Conservation (phyloP, 2,888 invertebrate genomes). For the Prosopocoilus inquinatus region DNA sequence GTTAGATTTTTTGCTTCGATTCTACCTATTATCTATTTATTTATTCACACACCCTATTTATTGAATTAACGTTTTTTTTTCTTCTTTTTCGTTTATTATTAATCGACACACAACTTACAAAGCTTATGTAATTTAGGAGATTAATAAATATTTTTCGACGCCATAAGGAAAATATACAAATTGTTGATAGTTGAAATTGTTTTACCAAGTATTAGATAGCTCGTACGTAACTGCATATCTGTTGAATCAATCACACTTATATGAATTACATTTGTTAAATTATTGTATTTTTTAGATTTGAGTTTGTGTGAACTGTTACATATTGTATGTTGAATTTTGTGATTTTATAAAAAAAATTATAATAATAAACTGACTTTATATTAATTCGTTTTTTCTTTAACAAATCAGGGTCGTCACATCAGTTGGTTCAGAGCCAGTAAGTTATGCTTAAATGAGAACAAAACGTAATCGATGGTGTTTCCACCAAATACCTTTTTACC, state of each 20-base stretch:
- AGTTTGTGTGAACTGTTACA: slow-evolving; percentile 50
- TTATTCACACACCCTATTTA: slow-evolving; percentile 32
- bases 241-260: slow-evolving; percentile 11
- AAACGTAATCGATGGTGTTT: too few species aligned
- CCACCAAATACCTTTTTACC: too few species aligned
- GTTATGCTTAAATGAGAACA: too few species aligned
- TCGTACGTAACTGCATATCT: slow-evolving; percentile 19
- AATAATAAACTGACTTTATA: slow-evolving; percentile 26
- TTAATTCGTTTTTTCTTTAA: slow-evolving; percentile 12
- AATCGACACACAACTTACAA: not conserved
- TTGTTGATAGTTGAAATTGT: too few species aligned
- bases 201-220: too few species aligned
- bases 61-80: slow-evolving; percentile 21
- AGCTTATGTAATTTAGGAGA: not conserved
- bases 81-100: slow-evolving; percentile 28
- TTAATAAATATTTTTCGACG: slow-evolving; percentile 11
- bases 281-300: slow-evolving; percentile 30
- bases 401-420: too few species aligned
- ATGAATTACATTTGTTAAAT: slow-evolving; percentile 25
- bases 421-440: too few species aligned
- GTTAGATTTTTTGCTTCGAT: slow-evolving; percentile 26
- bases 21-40: slow-evolving; percentile 25
- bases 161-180: too few species aligned
- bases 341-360: slow-evolving; percentile 47
- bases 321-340: slow-evolving; percentile 50